Evolutionary conservation across 2,888 invertebrate genomes (phyloP), one percentile per base, ranked within the genome.

Genomic region (Podabrus alpinus): DNA sequence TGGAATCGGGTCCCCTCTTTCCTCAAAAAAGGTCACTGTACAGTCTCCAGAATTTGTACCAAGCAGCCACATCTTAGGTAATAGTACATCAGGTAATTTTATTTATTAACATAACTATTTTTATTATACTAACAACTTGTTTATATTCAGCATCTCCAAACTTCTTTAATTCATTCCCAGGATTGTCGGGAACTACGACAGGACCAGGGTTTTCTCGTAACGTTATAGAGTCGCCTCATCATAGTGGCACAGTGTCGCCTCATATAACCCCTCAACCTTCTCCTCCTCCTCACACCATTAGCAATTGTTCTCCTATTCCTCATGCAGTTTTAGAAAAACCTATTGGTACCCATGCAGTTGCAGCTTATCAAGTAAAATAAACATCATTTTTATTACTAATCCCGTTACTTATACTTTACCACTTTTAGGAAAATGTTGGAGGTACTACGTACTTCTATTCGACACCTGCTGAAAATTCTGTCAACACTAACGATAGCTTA

Each of bases 391-490:
- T 2, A 4, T 21, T 16, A 29, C n/a, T 69, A 19, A 19, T 59
- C 69, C 15, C 9, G 1, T 16, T 10, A 67, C 15, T 25, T n/a
- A 10, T 17, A 17, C 79, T 82, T 88, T 7, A n/a, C n/a, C n/a
- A 45, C n/a, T 45, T 88, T 71, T 89, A 96, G 92, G 96, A 96
- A 88, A 96, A 95, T 89, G 95, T 96, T 77, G 97, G 97, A 72
- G 97, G 97, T 21, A 97, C 97, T 15, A 97, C 97, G 68, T 98
- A 97, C 87, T 98, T 97, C 88, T 98, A 96, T 87, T 91, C 94
- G 59, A 92, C 93, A 76, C 88, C 87, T 64, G 87, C 90, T 75
- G 91, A 82, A 71, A 82, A 80, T 77, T 82, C 83, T 59, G 88
- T 89, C 80, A 85, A 88, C 73, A 87, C 88, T 13, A 88, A 86